Evolutionary conservation across 1,140 invertebrate genomes (phyloP), one percentile per base, ranked within the genome.

Genomic region (Zaprionus ghesquierei): DNA sequence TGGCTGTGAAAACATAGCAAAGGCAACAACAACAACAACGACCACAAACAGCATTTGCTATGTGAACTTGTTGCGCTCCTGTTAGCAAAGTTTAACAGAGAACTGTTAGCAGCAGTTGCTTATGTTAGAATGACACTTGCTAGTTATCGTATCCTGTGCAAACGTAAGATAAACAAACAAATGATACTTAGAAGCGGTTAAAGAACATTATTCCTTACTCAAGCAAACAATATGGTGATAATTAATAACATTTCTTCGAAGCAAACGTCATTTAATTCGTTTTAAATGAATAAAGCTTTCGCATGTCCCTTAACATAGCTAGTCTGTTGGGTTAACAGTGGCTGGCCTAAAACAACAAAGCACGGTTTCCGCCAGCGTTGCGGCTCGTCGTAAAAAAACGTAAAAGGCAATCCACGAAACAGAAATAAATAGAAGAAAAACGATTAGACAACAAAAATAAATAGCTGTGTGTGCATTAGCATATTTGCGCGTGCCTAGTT

Each of bases 401-500:
- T 61, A 69, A 35, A 69, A 61, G 70, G 70, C 56, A 46, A 66
- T 60, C 55, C 23, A 65, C 49, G n/a, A 64, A 33, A 50, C 58
- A 56, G 62, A 59, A 53, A 27, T 46, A 64, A 46, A 75, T 3
- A 74, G 50, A 46, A 38, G 58, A 38, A 49, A 77, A 63, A 49
- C 66, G 69, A 81, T 77, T 75, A 81, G 65, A 73, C 64, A 73
- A 73, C 50, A 70, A 63, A 74, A 72, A 51, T 23, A 51, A 73
- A 44, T 64, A 49, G 53, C 27, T 29, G 29, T 73, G 70, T 61
- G 41, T 61, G 61, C 60, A 75, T 80, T 76, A 62, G 60, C 73
- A 79, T 81, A 81, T 74, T 64, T 77, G 69, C 65, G 74, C 65
- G 75, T 81, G 79, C 75, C 79, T 58, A 60, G 70, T 71, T 68